Percentiles rank a stretch among this genome's conserved stretches.
These are phyloP conservation scores for Drosophila melanica DNA, from an alignment of 1,140 invertebrate genomes.

Conservation along the genomic window DNA sequence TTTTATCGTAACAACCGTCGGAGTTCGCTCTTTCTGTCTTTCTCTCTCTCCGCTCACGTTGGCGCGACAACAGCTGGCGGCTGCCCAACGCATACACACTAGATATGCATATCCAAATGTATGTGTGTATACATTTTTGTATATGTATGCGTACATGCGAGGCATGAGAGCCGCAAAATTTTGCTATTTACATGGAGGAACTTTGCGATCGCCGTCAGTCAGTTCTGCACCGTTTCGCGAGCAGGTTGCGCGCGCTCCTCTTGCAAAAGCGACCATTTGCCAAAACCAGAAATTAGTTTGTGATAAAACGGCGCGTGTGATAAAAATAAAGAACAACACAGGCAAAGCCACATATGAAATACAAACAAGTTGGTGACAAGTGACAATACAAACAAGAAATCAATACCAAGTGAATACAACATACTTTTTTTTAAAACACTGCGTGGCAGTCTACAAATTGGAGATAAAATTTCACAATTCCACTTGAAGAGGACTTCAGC, in stretches of 20 bases:
- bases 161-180: slow-evolving; percentile 44
- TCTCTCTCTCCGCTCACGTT: slow-evolving; percentile 21
- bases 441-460: slow-evolving; percentile 26
- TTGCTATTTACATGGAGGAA: slow-evolving; percentile 68
- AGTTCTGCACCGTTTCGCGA: slow-evolving; percentile 44
- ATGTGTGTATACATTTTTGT: background rate
- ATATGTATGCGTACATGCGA: slow-evolving; percentile 7
- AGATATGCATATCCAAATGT: slow-evolving; percentile 10
- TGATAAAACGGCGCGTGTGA: slow-evolving; percentile 63
- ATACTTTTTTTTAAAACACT: background rate
- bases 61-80: slow-evolving; percentile 47
- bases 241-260: slow-evolving; percentile 18
- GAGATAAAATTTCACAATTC: background rate
- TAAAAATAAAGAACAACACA: slow-evolving; percentile 18
- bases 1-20: slow-evolving; percentile 52
- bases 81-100: slow-evolving; percentile 8
- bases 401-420: slow-evolving; percentile 13
- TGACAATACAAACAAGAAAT: slow-evolving; percentile 7
- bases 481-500: slow-evolving; percentile 22
- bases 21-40: slow-evolving; percentile 6
- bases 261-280: slow-evolving; percentile 15
- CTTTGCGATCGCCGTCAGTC: slow-evolving; percentile 57
- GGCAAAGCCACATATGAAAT: slow-evolving; percentile 6
- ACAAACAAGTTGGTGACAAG: slow-evolving; percentile 12
- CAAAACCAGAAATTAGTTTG: slow-evolving; percentile 22